Evolutionary conservation across 2,797 vertebrate genomes (phyloP).

Genomic region (Anguilla obscura): DNA sequence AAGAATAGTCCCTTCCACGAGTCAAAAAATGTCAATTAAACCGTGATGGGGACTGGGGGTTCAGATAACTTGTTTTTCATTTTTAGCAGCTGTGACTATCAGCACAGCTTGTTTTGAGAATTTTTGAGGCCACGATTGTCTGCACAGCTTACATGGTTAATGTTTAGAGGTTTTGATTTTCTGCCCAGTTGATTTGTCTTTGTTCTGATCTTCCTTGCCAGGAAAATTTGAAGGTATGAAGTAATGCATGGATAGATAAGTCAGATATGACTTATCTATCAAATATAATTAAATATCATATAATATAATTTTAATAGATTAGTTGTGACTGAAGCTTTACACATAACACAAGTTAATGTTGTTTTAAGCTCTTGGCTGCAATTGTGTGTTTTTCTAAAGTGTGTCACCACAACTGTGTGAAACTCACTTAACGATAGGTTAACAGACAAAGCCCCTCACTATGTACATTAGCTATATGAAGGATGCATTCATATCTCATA

Average conservation of each 20-base stretch:
- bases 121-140: neutral
- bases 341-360: neutral
- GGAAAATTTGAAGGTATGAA: constrained; percentile 69
- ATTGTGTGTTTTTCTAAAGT: neutral
- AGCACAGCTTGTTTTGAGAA: neutral
- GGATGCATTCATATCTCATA: neutral
- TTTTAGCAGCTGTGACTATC: neutral
- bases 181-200: neutral
- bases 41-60: neutral
- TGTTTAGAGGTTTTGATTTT: neutral
- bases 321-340: neutral
- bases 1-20: neutral
- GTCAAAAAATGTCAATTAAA: neutral
- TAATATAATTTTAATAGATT: neutral
- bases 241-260: constrained; percentile 37
- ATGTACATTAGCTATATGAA: neutral
- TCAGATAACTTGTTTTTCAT: neutral
- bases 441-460: neutral
- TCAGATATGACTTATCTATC: constrained; percentile 34
- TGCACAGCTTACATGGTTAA: neutral
- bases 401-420: neutral
- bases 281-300: constrained; percentile 54
- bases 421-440: neutral
- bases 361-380: neutral
- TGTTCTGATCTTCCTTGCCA: constrained; percentile 47